phyloP scores from a whole-genome alignment of 1,140 invertebrate species.

The Diploscapter pachys region DNA sequence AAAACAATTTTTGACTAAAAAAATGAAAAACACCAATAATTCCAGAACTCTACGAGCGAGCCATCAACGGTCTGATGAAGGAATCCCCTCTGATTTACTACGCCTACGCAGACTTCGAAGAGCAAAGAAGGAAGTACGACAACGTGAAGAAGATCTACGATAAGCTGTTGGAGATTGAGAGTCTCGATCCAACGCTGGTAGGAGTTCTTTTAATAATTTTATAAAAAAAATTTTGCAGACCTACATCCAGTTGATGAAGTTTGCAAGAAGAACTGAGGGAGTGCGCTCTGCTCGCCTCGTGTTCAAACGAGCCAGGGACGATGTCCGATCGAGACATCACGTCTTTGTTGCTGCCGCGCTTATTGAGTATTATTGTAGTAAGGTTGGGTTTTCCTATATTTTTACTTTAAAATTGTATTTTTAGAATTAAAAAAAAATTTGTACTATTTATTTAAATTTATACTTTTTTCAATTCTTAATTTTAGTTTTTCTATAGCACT shows the following conservation, averaged over 20 bases:
- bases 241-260: constrained; percentile 99
- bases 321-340: constrained; percentile 79
- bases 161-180: constrained; percentile 78
- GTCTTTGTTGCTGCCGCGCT: constrained; percentile 91
- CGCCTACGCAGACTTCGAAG: constrained; percentile 97
- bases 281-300: constrained; percentile 90
- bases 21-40: too few species aligned
- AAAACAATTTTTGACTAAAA: too few species aligned
- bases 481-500: too few species aligned
- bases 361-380: constrained; percentile 99
- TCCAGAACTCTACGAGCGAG: constrained; percentile 83
- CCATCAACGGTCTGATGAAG: constrained; percentile 75
- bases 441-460: too few species aligned
- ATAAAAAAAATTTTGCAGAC: constrained; percentile 63
- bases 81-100: constrained; percentile 92
- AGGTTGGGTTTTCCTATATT: constrained; percentile 61
- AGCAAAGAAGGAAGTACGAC: constrained; percentile 89
- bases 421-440: too few species aligned
- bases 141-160: constrained; percentile 96
- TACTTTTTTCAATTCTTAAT: too few species aligned
- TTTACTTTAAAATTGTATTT: too few species aligned
- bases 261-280: constrained; percentile 89
- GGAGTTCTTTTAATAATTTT: constrained; percentile 52
- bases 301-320: constrained; percentile 91
- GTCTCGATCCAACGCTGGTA: constrained; percentile 90